These are phyloP conservation scores for Heterotis niloticus DNA, from an alignment of 2,113 vertebrate species.

Conservation along the genomic window DNA sequence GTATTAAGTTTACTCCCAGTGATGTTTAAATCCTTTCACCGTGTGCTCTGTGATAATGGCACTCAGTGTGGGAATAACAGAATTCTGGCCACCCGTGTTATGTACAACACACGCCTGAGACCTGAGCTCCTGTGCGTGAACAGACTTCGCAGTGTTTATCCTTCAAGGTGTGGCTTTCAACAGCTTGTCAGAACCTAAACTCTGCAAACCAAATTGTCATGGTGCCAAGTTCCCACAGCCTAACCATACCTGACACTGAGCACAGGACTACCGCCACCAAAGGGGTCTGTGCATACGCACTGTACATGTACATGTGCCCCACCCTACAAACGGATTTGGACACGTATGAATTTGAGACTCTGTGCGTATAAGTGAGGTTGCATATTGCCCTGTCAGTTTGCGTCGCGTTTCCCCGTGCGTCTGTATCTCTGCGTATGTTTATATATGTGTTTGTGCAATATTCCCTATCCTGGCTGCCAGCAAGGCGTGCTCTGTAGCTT, in stretches of 20 bases:
- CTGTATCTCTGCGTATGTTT: conserved; percentile 13
- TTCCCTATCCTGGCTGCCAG: background rate
- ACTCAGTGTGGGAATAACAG: too few relatives aligned
- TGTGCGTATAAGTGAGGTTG: background rate
- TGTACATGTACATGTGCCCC: too few relatives aligned
- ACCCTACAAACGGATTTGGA: background rate
- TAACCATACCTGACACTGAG: too few relatives aligned
- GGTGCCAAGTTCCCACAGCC: background rate
- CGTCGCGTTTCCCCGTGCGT: background rate
- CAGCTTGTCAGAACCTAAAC: background rate
- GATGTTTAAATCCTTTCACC: too few relatives aligned
- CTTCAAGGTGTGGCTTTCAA: background rate
- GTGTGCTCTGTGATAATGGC: too few relatives aligned
- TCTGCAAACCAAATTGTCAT: background rate
- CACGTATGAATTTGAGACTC: conserved; percentile 36
- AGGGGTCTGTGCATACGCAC: too few relatives aligned
- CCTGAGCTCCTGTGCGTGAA: too few relatives aligned
- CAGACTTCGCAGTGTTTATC: too few relatives aligned
- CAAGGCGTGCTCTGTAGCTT: background rate
- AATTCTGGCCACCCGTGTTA: too few relatives aligned
- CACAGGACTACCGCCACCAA: too few relatives aligned
- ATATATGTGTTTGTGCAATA: conserved; percentile 14
- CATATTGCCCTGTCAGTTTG: conserved; percentile 1
- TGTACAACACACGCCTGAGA: too few relatives aligned
- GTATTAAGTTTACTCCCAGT: too few relatives aligned